A percentile compares a stretch with the other conserved stretches of the same genome.
These are phyloP conservation scores for Nothura maculosa DNA, from an alignment of 2,797 vertebrate genomes.

Conservation along the genomic window DNA sequence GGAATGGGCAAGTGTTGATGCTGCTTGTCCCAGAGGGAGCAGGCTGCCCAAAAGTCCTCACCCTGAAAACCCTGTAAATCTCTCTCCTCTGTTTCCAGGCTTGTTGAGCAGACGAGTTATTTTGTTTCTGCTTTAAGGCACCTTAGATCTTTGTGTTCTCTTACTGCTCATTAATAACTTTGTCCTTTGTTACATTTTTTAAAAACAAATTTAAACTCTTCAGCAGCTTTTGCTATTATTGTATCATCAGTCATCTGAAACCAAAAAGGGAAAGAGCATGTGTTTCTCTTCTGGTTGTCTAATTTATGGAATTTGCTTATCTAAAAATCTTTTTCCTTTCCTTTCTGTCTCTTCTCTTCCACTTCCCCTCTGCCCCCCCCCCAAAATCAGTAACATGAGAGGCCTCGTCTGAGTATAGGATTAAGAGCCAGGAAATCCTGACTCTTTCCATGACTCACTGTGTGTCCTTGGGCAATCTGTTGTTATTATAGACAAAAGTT, in stretches of 20 bases:
- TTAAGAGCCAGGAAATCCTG: slow-evolving; percentile 60
- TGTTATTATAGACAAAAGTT: slow-evolving; percentile 39
- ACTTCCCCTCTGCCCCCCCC: neutral
- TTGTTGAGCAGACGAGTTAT: neutral
- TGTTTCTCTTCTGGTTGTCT: neutral
- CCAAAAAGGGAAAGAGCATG: neutral
- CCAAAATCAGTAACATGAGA: slow-evolving; percentile 38
- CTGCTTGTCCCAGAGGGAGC: neutral
- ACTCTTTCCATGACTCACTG: slow-evolving; percentile 40
- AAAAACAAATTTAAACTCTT: neutral
- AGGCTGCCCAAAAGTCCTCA: neutral
- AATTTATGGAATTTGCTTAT: neutral
- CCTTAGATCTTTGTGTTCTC: neutral
- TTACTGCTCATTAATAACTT: neutral
- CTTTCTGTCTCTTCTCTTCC: neutral
- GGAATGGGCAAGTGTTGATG: neutral
- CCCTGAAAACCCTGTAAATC: neutral
- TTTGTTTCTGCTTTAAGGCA: slow-evolving; percentile 5
- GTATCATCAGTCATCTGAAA: neutral
- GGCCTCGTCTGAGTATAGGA: slow-evolving; percentile 3
- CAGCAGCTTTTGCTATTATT: neutral
- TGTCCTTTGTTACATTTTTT: neutral
- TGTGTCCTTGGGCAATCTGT: slow-evolving; percentile 66
- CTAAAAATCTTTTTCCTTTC: neutral
- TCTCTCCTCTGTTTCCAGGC: neutral